Evolutionary conservation across 2,113 vertebrate species (phyloP), one percentile per base, ranked within the genome.

Genomic region (Cavia aperea): DNA sequence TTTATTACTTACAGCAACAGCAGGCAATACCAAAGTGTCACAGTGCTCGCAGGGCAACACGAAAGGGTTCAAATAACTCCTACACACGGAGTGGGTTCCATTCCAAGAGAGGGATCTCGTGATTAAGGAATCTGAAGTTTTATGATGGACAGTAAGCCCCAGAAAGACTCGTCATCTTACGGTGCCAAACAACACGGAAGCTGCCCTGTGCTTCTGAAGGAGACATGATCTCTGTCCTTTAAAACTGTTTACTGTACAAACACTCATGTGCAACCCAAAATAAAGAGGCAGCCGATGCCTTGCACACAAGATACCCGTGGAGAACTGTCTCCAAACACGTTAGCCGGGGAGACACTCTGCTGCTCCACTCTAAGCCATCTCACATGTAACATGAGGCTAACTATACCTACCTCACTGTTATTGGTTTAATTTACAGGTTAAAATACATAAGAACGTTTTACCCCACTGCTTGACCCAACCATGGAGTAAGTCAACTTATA

Each of bases 391-490:
- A 87, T 65, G 39, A 83, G 16, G 73, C 33, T 81, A 75, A n/a
- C n/a, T 92, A 46, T 77, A 36, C 11, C n/a, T 43, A 43, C 8
- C 26, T 82, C 72, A 82, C 1, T 79, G 68, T 23, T 91, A 0
- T 77, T 88, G 4, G 14, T 66, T 23, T 91, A 0, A 72, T 88
- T 2, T 77, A 81, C 90, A 68, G 33, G 66, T 78, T 90, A 86
- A 73, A 66, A 46, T 84, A 84, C 78, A 72, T 68, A 75, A 49
- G 75, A 92, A 75, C 77, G 13, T 43, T 89, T 86, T 79, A 90
- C 24, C 49, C 89, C 33, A 62, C 39, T 82, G 46, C 26, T n/a
- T 81, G 54, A 49, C 6, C 24, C 16, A 54, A 62, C 11, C 65
- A 60, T 66, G 12, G 9, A 70, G 10, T 90, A 60, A 70, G 60